A percentile compares a stretch with the other conserved stretches of the same genome.
These are phyloP conservation scores for Lophotis ruficrista DNA, from an alignment of 2,113 vertebrate genomes.

Conservation along the genomic window DNA sequence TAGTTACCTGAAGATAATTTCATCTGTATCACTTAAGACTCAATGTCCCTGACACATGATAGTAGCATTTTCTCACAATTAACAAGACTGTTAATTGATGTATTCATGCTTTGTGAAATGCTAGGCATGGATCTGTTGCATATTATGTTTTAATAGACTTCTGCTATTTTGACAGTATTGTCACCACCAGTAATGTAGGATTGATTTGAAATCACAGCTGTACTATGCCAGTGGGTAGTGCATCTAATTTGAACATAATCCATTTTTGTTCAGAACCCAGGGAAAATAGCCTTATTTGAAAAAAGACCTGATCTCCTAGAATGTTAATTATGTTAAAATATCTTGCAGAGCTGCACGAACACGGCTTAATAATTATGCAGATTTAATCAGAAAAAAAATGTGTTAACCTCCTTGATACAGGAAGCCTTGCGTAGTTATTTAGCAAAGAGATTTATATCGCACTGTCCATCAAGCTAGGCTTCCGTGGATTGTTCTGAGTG, in stretches of 20 bases:
- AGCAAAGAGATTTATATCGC: not conserved
- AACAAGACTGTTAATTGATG: not conserved
- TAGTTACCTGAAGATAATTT: not conserved
- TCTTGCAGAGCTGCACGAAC: not conserved
- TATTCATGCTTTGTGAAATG: not conserved
- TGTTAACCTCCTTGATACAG: not conserved
- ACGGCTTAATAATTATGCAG: not conserved
- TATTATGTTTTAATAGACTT: not conserved
- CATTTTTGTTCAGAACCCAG: not conserved
- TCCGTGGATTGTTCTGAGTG: not conserved
- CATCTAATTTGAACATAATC: not conserved
- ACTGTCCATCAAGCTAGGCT: not conserved
- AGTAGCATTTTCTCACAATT: not conserved
- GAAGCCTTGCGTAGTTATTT: not conserved
- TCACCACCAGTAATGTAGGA: not conserved
- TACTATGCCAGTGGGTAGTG: not conserved
- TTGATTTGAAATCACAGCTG: not conserved
- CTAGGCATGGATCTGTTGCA: not conserved
- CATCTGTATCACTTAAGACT: not conserved
- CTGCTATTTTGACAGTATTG: slow-evolving; percentile 15
- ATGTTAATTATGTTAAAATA: not conserved
- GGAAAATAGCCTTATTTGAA: not conserved
- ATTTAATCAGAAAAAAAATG: slow-evolving; percentile 21
- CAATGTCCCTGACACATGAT: not conserved
- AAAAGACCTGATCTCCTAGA: not conserved